Base-by-base conservation (phyloP, 2,888 invertebrate genomes). In the Drosophila histrio region DNA sequence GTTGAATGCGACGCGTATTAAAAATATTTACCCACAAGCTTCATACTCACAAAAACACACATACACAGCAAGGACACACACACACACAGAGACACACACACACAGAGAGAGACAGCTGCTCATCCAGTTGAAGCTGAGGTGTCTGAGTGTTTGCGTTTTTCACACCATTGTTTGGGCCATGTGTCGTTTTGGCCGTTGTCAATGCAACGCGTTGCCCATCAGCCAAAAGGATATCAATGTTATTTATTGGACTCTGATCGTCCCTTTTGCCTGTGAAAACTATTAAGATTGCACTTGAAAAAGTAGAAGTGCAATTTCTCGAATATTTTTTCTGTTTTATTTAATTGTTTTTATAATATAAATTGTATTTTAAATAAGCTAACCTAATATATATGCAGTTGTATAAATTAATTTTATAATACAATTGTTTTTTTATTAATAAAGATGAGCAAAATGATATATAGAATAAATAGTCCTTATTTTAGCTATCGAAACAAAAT, bases 1-100 rank as follows among this genome's bases (percentile, higher is more conserved):
- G 89, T 89, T 86, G 89, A 79, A 80, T 89, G 79, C 77, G 72
- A 79, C 82, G 85, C 87, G 89, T 85, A 87, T 87, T 87, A 85
- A 85, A 85, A 85, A 84, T 84, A 87, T 84, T 84, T 84, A 84
- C 79, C 84, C 72, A 64, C 87, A 86, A 70, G 58, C 59, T 41
- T 24, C 56, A 44, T 46, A 52, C 47, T 58, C 54, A 74, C 47
- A 61, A 26, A 38, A 36, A 13, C 21, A 43, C 11, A 17, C 36
- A 76, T 17, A 21, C 19, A 43, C 13, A 47, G 4, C 39, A 6
- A 28, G 11, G n/a, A n/a, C n/a, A n/a, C n/a, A n/a, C n/a, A n/a
- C n/a, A n/a, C n/a, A 47, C 6, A 3, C 9, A 19, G 19, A 11
- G 38, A 9, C 9, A 13, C 11, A 19, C n/a, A 19, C 11, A 36